Conservation (phyloP, 2,113 vertebrate species). For the Epinephelus lanceolatus region DNA sequence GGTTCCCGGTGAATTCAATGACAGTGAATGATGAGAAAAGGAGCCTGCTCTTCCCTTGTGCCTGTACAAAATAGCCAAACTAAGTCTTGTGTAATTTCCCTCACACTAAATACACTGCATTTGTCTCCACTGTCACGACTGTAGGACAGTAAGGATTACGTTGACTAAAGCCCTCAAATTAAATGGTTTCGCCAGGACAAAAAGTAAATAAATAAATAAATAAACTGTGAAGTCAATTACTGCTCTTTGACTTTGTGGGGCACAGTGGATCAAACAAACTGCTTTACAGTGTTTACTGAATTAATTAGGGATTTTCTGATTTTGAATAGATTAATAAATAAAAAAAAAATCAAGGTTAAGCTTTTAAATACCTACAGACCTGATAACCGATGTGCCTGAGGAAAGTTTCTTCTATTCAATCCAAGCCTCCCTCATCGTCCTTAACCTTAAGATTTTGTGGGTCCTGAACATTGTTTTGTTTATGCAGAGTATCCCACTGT, state of each 20-base stretch:
- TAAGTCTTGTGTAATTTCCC: too few relatives aligned
- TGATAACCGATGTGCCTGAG: not conserved
- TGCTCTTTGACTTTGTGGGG: not conserved
- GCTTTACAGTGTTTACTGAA: not conserved
- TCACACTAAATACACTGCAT: not conserved
- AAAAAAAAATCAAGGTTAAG: not conserved
- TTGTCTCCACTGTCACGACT: not conserved
- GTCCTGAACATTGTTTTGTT: not conserved
- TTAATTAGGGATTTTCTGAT: not conserved
- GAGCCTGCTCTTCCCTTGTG: too few relatives aligned
- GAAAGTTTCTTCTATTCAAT: not conserved
- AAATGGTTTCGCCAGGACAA: not conserved
- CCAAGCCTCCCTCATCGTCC: too few relatives aligned
- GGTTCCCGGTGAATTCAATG: too few relatives aligned
- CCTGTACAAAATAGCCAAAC: too few relatives aligned
- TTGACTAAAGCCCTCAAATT: not conserved
- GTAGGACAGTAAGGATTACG: not conserved
- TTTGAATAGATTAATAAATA: not conserved
- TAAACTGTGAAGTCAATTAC: not conserved
- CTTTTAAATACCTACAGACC: not conserved
- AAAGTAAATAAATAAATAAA: not conserved
- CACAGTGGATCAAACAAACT: not conserved
- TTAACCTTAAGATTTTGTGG: not conserved
- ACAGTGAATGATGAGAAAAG: too few relatives aligned
- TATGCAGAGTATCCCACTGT: not conserved